Evolutionary conservation across 2,888 invertebrate species (phyloP), one percentile per base, ranked within the genome.

Genomic region (Ischnura elegans): DNA sequence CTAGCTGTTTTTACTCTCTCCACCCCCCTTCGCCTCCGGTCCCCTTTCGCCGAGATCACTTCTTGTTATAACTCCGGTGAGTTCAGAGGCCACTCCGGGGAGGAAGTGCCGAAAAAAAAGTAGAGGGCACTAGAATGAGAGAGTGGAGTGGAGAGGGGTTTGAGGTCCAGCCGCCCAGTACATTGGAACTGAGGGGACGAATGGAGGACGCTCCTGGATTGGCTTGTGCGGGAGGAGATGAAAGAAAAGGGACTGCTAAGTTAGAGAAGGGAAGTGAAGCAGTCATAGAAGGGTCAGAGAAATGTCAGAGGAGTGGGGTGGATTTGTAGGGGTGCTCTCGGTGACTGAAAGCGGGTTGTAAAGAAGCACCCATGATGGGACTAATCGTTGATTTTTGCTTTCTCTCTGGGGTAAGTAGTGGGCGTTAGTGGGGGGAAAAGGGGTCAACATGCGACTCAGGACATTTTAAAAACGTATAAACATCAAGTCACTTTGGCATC

Each of bases 1-100:
- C n/a, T n/a, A n/a, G n/a, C n/a, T n/a, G n/a, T 87, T 29, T 42
- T 46, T 42, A 51, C 87, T 42, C 0, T 42, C 51, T 55, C 21
- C 42, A 42, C 25, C 51, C 21, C 16, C 87, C 51, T 10, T 87
- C 19, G 5, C 51, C 36, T 42, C 29, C 10, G 21, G 13, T 36
- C 29, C 29, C 29, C 36, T 0, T 55, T 19, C 21, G 42, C 87
- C 2, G 21, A 55, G 61, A 21, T 61, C 90, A 90, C 90, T 90
- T 61, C 90, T 90, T 90, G 90, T 90, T 90, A 61, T 90, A 90
- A 90, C 90, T 90, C 61, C 42, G 86, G n/a, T n/a, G 46, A 86
- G 43, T 90, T 55, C 61, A 61, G 90, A 61, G 55, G 61, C 61
- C 90, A 55, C 90, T 61, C 61, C 90, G 43, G 42, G 90, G n/a